A percentile compares a stretch with the other conserved stretches of the same genome.
These are phyloP conservation scores for Leptinotarsa undecemlineata DNA, from an alignment of 1,140 invertebrate genomes.

Conservation along the genomic window DNA sequence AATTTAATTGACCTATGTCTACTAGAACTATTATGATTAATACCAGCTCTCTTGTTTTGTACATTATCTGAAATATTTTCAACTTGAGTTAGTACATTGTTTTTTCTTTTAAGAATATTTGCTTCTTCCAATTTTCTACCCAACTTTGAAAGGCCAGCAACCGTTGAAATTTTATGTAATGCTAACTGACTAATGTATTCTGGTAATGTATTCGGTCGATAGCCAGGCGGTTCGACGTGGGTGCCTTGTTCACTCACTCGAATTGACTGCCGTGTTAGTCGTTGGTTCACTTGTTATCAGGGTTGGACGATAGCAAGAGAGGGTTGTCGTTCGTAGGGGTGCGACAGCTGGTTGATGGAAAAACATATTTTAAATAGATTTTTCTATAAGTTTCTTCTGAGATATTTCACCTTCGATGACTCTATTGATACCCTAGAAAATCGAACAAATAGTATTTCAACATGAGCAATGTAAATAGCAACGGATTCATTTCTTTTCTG, in stretches of 20 bases:
- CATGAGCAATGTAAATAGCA: slow-evolving; percentile 42
- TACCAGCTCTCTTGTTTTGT: not conserved
- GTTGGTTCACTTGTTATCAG: too few species aligned
- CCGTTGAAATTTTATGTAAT: slow-evolving; percentile 10
- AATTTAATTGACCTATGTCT: too few species aligned
- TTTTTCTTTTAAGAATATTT: slow-evolving; percentile 11
- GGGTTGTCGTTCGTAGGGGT: too few species aligned
- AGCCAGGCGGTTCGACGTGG: too few species aligned
- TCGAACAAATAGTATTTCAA: slow-evolving; percentile 49
- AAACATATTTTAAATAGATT: too few species aligned
- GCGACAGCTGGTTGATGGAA: too few species aligned
- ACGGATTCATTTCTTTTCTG: slow-evolving; percentile 46
- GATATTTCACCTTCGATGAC: slow-evolving; percentile 40
- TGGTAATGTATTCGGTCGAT: slow-evolving; percentile 36
- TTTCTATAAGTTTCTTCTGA: slow-evolving; percentile 42
- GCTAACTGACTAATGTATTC: slow-evolving; percentile 33
- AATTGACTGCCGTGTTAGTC: too few species aligned
- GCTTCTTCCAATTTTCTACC: slow-evolving; percentile 24
- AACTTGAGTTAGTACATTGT: not conserved
- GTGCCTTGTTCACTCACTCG: too few species aligned
- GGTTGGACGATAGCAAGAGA: too few species aligned
- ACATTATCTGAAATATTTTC: not conserved
- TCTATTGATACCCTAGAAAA: slow-evolving; percentile 39
- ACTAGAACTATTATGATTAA: not conserved
- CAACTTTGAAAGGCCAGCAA: not conserved